A percentile compares a stretch with the other conserved stretches of the same genome.
Evolutionary conservation across 1,140 invertebrate species (phyloP).

Genomic region (Caerostris extrusa): DNA sequence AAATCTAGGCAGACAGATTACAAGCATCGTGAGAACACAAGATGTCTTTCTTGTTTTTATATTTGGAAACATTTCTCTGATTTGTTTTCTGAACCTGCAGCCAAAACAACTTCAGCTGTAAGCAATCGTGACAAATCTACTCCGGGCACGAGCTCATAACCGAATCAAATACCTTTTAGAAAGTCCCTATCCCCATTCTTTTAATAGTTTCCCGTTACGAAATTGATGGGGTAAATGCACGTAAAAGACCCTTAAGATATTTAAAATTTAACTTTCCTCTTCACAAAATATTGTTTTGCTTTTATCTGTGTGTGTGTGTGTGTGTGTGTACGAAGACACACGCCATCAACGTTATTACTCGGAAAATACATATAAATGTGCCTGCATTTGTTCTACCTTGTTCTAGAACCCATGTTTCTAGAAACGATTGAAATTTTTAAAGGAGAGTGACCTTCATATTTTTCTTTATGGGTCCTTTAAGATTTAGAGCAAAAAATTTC

Average conservation of each 20-base stretch:
- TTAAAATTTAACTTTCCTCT: background rate
- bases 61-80: background rate
- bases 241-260: background rate
- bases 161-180: background rate
- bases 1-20: background rate
- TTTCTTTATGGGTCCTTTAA: too few relatives aligned
- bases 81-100: background rate
- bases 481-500: too few relatives aligned
- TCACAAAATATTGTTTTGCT: too few relatives aligned
- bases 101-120: background rate
- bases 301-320: too few relatives aligned
- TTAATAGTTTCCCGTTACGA: background rate
- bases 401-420: too few relatives aligned
- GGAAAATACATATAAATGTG: too few relatives aligned
- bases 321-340: too few relatives aligned
- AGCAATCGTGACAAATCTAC: conserved; percentile 6
- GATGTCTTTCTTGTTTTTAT: background rate
- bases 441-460: too few relatives aligned
- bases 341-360: too few relatives aligned
- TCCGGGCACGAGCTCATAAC: background rate
- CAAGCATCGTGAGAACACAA: background rate
- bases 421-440: too few relatives aligned
- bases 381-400: too few relatives aligned
- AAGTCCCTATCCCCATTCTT: background rate
- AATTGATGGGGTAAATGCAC: conserved; percentile 15